Percentiles rank a stretch among this genome's conserved stretches.
Conservation (phyloP, 1,140 invertebrate genomes). For the Drosophila virilis region DNA sequence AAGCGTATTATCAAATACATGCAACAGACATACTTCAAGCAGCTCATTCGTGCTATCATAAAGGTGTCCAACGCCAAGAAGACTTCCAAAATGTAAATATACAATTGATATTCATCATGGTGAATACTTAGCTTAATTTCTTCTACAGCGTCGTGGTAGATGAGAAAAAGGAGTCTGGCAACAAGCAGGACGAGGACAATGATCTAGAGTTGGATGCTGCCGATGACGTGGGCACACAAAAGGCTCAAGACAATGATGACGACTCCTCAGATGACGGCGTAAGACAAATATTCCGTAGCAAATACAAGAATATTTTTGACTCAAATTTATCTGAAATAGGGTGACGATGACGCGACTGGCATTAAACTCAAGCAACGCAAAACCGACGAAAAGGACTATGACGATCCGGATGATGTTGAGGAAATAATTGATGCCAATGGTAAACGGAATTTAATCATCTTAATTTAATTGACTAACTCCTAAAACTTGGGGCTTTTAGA, state of each 20-base stretch:
- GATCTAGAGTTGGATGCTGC: conserved; percentile 79
- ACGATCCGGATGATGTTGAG: conserved; percentile 92
- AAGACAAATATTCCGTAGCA: conserved; percentile 4
- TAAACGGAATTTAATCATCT: conserved; percentile 17
- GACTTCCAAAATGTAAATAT: conserved; percentile 59
- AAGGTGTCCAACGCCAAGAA: conserved; percentile 77
- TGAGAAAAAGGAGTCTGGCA: conserved; percentile 65
- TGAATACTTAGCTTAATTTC: conserved; percentile 4
- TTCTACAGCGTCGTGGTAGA: conserved; percentile 66
- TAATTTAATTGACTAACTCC: conserved; percentile 56
- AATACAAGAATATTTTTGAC: background rate
- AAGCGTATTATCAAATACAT: conserved; percentile 89
- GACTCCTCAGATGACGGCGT: conserved; percentile 86
- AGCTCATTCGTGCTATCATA: conserved; percentile 86
- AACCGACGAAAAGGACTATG: conserved; percentile 89
- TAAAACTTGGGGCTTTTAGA: conserved; percentile 84
- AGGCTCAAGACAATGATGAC: conserved; percentile 49
- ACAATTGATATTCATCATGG: background rate
- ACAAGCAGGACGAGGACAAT: conserved; percentile 62
- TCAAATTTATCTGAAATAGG: conserved; percentile 47
- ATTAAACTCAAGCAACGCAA: conserved; percentile 86
- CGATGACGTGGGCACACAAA: conserved; percentile 42
- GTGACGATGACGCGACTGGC: conserved; percentile 87
- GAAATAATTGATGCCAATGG: conserved; percentile 84
- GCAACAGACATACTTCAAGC: conserved; percentile 87